A percentile compares a stretch with the other conserved stretches of the same genome.
Evolutionary conservation across 2,888 invertebrate species (phyloP).

Genomic region (Drosophila infuscata): DNA sequence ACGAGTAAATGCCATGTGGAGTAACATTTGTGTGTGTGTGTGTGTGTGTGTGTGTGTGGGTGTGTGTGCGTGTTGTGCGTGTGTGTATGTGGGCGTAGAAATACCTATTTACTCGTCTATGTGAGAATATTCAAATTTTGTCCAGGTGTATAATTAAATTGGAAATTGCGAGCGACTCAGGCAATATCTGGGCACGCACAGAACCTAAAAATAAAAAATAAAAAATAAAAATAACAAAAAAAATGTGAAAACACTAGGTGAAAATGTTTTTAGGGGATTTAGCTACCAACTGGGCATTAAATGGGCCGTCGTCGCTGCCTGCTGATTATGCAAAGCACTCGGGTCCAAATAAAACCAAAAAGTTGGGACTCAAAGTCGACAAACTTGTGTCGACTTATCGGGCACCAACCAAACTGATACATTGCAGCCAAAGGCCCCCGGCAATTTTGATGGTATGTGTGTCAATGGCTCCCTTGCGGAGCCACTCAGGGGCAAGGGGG

Average conservation of each 20-base stretch:
- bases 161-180: constrained; percentile 53
- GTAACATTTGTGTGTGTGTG: constrained; percentile 19
- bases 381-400: constrained; percentile 28
- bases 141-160: constrained; percentile 79
- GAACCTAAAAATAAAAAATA: constrained; percentile 4
- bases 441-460: constrained; percentile 65
- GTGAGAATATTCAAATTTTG: constrained; percentile 67
- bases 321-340: constrained; percentile 63
- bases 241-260: constrained; percentile 13
- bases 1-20: constrained; percentile 70
- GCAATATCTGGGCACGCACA: constrained; percentile 60
- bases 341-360: constrained; percentile 42
- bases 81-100: constrained; percentile 12
- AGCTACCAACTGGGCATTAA: constrained; percentile 36
- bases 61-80: neutral
- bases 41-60: neutral
- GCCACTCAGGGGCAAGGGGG: neutral
- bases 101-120: constrained; percentile 16
- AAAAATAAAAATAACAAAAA: neutral
- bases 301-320: constrained; percentile 23
- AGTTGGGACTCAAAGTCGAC: constrained; percentile 33
- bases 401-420: constrained; percentile 35
- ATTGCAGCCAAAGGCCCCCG: constrained; percentile 35
- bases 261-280: constrained; percentile 53
- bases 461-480: constrained; percentile 74